Evolutionary conservation across 2,888 invertebrate genomes (phyloP).

Genomic region (Baronia brevicornis): DNA sequence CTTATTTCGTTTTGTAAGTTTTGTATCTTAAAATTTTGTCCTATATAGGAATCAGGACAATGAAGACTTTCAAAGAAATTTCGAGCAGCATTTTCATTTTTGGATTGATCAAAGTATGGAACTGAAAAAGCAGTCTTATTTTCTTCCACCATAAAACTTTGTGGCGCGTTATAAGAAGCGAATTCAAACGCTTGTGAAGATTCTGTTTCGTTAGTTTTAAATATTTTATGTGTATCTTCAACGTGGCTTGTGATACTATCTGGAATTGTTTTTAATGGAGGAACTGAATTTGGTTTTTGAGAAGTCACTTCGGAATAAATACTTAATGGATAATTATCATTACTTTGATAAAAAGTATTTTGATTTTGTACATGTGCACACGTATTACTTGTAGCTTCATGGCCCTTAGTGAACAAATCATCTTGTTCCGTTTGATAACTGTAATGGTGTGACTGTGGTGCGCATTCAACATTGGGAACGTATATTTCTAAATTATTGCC

Average conservation of each 20-base stretch:
- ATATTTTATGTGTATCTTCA: not conserved
- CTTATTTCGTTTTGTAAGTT: not conserved
- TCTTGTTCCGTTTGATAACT: slow-evolving; percentile 11
- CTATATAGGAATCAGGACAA: not conserved
- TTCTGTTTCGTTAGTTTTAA: not conserved
- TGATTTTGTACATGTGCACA: not conserved
- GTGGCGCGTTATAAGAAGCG: not conserved
- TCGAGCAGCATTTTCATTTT: not conserved
- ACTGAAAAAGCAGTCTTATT: not conserved
- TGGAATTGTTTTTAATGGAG: slow-evolving; percentile 2
- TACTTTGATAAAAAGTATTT: slow-evolving; percentile 4
- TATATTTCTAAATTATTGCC: slow-evolving; percentile 42
- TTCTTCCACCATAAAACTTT: not conserved
- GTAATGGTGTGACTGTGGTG: slow-evolving; percentile 18
- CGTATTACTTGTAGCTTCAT: not conserved
- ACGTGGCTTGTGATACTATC: not conserved
- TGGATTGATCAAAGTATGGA: not conserved
- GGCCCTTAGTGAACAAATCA: not conserved
- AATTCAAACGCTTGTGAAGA: not conserved
- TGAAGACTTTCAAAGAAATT: slow-evolving; percentile 1
- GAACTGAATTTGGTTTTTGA: not conserved
- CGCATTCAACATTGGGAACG: slow-evolving; percentile 31
- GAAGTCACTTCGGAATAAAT: not conserved
- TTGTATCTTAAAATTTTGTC: not conserved
- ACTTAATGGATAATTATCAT: not conserved